Conservation (phyloP, 2,888 invertebrate species). For the Taenaris catops region DNA sequence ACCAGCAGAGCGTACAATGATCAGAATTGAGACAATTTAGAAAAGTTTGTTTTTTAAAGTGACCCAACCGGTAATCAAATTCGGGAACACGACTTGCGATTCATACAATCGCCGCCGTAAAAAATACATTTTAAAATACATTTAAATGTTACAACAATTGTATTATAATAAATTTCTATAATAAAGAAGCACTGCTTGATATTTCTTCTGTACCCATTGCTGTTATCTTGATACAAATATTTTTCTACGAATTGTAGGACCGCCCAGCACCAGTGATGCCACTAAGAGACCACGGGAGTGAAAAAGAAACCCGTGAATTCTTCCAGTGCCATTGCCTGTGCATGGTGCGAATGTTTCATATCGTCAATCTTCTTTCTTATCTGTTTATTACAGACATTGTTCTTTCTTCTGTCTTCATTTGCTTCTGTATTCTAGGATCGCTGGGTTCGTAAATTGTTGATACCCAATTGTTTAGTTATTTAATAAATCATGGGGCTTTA, state of each 20-base stretch:
- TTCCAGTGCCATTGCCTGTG: constrained; percentile 92
- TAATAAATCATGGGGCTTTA: neutral
- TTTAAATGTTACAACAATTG: too few relatives aligned
- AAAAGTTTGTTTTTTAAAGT: too few relatives aligned
- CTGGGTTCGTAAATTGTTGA: too few relatives aligned
- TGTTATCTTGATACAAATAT: too few relatives aligned
- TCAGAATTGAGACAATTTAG: too few relatives aligned
- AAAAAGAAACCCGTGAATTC: constrained; percentile 88
- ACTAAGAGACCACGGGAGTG: constrained; percentile 85
- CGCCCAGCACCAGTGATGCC: constrained; percentile 82
- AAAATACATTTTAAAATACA: too few relatives aligned
- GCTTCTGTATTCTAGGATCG: constrained; percentile 24
- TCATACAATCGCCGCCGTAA: neutral
- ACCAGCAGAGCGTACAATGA: too few relatives aligned
- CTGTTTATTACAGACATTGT: constrained; percentile 3
- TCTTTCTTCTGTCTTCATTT: constrained; percentile 17
- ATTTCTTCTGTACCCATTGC: too few relatives aligned
- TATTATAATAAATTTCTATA: too few relatives aligned
- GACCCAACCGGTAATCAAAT: too few relatives aligned
- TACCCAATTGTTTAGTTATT: neutral
- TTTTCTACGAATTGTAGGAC: constrained; percentile 32
- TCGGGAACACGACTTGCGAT: too few relatives aligned
- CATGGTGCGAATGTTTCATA: constrained; percentile 69
- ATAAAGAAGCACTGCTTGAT: too few relatives aligned
- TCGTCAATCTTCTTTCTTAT: constrained; percentile 34